A percentile compares a stretch with the other conserved stretches of the same genome.
These are phyloP conservation scores for Stichopus horrens DNA, from an alignment of 53 echinoderm and acorn worm genomes.

Conservation along the genomic window DNA sequence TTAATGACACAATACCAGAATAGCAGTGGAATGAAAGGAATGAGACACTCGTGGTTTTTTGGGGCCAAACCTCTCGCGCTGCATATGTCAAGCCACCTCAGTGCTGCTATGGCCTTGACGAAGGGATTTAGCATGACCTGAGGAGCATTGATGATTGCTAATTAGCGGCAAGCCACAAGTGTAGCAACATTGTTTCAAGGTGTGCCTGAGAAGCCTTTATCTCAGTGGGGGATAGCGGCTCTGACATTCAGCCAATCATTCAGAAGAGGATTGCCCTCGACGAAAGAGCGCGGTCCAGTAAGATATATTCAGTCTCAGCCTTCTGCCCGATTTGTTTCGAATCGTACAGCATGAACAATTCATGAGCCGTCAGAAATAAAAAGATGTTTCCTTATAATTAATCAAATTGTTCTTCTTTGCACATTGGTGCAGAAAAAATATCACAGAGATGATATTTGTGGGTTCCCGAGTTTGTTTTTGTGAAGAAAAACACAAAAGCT, in stretches of 20 bases:
- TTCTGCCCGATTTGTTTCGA: neutral
- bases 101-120: neutral
- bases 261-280: too few species aligned
- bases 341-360: neutral
- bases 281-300: too few species aligned
- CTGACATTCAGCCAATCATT: neutral
- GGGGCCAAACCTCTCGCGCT: neutral
- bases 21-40: neutral
- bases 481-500: too few species aligned
- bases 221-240: neutral
- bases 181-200: conserved; percentile 26
- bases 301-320: neutral
- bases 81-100: neutral
- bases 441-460: too few species aligned
- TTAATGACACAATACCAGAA: too few species aligned
- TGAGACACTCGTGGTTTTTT: neutral
- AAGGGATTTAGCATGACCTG: conserved; percentile 17
- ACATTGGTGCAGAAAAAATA: neutral
- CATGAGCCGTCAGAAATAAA: neutral
- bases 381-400: neutral
- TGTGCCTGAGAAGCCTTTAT: neutral
- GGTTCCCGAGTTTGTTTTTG: too few species aligned
- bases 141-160: neutral
- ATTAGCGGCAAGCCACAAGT: neutral
- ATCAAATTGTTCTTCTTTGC: neutral